Evolutionary conservation across 2,113 vertebrate genomes (phyloP).

Genomic region (Heloderma charlesbogerti): DNA sequence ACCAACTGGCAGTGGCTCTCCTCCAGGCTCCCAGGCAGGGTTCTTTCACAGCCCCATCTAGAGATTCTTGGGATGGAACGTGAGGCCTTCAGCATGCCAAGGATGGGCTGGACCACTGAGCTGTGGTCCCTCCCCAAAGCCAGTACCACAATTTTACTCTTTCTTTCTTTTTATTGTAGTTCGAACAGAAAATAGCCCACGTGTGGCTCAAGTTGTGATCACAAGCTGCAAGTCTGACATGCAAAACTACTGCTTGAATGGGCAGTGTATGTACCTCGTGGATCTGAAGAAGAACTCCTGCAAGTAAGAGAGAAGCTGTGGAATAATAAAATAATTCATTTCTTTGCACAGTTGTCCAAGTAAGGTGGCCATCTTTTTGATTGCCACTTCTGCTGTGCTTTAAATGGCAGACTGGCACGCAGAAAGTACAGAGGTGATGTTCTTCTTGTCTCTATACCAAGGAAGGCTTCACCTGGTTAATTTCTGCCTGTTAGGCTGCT

Average conservation of each 20-base stretch:
- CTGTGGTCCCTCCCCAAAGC: background rate
- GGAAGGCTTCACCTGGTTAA: background rate
- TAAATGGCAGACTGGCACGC: background rate
- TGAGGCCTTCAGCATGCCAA: background rate
- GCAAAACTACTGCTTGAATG: constrained; percentile 81
- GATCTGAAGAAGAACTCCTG: constrained; percentile 76
- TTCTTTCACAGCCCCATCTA: background rate
- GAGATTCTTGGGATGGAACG: background rate
- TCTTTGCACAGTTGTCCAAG: background rate
- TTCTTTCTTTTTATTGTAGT: constrained; percentile 60
- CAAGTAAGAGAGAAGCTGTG: constrained; percentile 59
- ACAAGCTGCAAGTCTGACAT: constrained; percentile 73
- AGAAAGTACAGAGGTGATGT: background rate
- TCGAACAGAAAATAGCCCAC: constrained; percentile 73
- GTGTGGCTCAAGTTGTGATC: constrained; percentile 71
- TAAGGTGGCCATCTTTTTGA: background rate
- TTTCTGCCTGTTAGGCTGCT: background rate
- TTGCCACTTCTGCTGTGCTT: background rate
- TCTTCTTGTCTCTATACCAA: background rate
- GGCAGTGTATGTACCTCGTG: constrained; percentile 79
- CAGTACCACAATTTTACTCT: constrained; percentile 1
- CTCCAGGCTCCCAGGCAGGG: background rate
- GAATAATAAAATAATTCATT: rapidly evolving
- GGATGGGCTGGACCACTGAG: background rate
- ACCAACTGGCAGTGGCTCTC: background rate